These are phyloP conservation scores for Garra rufa DNA, from an alignment of 2,113 vertebrate genomes.

Conservation along the genomic window DNA sequence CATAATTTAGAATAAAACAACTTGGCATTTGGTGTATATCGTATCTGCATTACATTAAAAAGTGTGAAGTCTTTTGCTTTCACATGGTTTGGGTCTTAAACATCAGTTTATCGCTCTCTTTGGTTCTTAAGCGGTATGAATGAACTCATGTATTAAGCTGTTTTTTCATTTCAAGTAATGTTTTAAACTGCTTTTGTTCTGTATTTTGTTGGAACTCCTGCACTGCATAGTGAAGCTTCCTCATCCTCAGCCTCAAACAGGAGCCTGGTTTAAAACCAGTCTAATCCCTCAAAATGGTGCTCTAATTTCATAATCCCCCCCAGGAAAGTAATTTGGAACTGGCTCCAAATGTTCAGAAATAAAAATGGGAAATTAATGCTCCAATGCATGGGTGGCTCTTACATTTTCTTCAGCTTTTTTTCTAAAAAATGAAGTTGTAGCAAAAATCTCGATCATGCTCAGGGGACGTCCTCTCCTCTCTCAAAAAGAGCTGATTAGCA, in stretches of 20 bases:
- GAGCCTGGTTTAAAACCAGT: constrained; percentile 25
- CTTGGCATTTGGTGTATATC: not conserved
- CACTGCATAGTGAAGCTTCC: constrained; percentile 19
- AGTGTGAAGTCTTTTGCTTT: not conserved
- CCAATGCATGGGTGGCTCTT: constrained; percentile 31
- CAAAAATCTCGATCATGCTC: constrained; percentile 36
- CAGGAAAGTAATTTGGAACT: constrained; percentile 50
- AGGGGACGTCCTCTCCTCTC: constrained; percentile 26
- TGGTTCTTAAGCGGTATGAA: not conserved
- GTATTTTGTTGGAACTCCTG: not conserved
- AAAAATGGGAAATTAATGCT: constrained; percentile 50
- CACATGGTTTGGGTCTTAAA: not conserved
- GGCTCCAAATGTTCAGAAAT: constrained; percentile 46
- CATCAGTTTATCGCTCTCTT: not conserved
- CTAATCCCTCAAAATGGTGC: constrained; percentile 55
- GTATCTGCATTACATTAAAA: not conserved
- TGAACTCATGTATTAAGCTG: constrained; percentile 7
- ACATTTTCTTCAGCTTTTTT: constrained; percentile 3
- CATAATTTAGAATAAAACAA: constrained; percentile 11
- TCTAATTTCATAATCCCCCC: constrained; percentile 60
- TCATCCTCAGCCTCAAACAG: constrained; percentile 1
- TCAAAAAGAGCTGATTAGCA: constrained; percentile 53
- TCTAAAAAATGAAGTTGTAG: constrained; percentile 28
- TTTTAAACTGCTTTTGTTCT: constrained; percentile 32
- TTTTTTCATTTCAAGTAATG: constrained; percentile 18